Evolutionary conservation across 2,797 vertebrate species (phyloP).

Genomic region (Enteromius afrohamiltoni): DNA sequence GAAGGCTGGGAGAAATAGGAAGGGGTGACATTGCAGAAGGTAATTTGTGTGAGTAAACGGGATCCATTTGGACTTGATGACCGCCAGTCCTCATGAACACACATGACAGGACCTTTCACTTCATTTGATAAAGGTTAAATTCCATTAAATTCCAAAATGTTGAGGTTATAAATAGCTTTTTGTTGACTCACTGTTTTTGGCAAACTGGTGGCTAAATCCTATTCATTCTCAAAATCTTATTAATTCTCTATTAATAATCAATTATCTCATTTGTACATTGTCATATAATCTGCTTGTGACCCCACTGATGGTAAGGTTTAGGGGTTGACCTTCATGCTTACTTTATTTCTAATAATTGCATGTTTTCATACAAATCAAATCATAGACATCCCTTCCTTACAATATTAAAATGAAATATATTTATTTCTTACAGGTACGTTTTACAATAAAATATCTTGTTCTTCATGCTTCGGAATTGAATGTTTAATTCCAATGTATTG

Average conservation of each 20-base stretch:
- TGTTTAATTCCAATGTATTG: not conserved
- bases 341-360: not conserved
- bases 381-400: not conserved
- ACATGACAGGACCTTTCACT: not conserved
- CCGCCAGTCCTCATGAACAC: slow-evolving; percentile 12
- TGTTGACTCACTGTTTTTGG: not conserved
- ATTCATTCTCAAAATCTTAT: not conserved
- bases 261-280: not conserved
- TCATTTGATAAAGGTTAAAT: not conserved
- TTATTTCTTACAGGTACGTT: not conserved
- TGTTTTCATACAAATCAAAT: not conserved
- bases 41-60: slow-evolving; percentile 69
- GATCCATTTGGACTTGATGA: slow-evolving; percentile 67
- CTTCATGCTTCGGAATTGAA: not conserved
- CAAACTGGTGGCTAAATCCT: not conserved
- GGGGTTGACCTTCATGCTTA: not conserved
- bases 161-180: not conserved
- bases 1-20: slow-evolving; percentile 30
- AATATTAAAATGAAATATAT: not conserved
- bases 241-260: no score
- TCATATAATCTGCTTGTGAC: not conserved
- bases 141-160: not conserved
- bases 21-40: slow-evolving; percentile 75
- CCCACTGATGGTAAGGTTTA: not conserved
- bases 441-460: not conserved